phyloP scores from a whole-genome alignment of 2,888 invertebrate species.

The Endomychus coccineus region DNA sequence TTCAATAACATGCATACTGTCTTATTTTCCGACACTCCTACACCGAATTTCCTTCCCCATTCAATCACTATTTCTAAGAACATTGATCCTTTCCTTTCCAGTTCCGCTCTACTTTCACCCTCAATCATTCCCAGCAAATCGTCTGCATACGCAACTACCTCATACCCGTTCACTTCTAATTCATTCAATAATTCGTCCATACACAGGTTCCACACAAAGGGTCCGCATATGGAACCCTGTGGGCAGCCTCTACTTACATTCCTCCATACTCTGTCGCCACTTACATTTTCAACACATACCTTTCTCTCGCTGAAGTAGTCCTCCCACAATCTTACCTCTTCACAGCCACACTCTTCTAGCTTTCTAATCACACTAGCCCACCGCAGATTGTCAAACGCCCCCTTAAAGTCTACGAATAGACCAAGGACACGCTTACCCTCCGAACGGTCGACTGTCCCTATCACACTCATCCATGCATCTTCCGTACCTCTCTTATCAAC shows the following conservation, averaged over 20 bases:
- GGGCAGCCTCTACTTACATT: not conserved
- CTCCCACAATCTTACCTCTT: constrained; percentile 7
- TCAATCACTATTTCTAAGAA: no score
- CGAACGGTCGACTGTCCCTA: not conserved
- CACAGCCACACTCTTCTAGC: constrained; percentile 3
- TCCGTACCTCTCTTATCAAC: constrained; percentile 10
- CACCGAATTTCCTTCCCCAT: no score
- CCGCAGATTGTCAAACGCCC: constrained; percentile 12
- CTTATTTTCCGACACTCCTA: no score
- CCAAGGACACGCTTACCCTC: constrained; percentile 9
- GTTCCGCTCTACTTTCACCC: no score
- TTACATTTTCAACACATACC: no score
- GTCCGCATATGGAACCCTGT: not conserved
- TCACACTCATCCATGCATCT: constrained; percentile 9
- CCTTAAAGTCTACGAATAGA: constrained; percentile 14
- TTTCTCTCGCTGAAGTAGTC: constrained; percentile 6
- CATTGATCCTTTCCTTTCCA: no score
- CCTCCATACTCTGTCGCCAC: not conserved
- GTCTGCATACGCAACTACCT: not conserved
- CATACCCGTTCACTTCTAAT: not conserved
- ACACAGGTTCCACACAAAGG: not conserved
- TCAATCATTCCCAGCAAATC: no score
- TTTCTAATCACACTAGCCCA: constrained; percentile 6
- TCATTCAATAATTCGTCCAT: no score
- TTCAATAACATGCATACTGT: no score